Percentiles rank a stretch among this genome's conserved stretches.
Conservation (phyloP, 2,797 vertebrate species). For the Epinephelus awoara region DNA sequence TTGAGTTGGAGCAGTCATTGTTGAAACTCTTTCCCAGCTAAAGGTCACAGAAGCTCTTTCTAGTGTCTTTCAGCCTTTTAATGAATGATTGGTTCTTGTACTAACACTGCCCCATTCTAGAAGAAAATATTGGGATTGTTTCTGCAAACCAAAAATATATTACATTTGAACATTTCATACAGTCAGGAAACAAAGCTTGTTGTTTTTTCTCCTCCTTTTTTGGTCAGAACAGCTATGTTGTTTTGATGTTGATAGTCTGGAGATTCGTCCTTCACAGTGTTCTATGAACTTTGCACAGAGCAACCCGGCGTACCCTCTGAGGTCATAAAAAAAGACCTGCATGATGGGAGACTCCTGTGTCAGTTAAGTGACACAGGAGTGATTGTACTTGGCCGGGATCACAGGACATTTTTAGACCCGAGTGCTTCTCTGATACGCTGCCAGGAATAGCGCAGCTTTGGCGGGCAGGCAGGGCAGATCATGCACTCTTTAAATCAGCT, state of each 20-base stretch:
- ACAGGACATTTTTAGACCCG: slow-evolving; percentile 52
- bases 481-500: background rate
- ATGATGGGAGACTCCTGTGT: slow-evolving; percentile 12
- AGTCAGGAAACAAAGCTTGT: background rate
- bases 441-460: slow-evolving; percentile 51
- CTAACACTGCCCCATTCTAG: background rate
- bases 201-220: background rate
- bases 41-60: background rate
- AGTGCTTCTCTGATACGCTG: background rate
- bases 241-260: background rate
- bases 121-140: too few species aligned
- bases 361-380: background rate
- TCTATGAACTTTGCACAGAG: slow-evolving; percentile 53
- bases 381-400: slow-evolving; percentile 16
- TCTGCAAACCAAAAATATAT: too few species aligned
- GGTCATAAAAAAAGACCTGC: background rate
- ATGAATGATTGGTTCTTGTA: background rate
- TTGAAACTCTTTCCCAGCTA: too few species aligned
- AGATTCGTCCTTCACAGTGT: slow-evolving; percentile 22
- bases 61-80: background rate
- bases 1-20: background rate
- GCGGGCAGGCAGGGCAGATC: background rate
- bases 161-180: too few species aligned
- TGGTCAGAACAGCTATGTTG: background rate
- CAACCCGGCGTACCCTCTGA: background rate